phyloP scores from a whole-genome alignment of 2,888 invertebrate genomes.

The Halocaridina rubra region DNA sequence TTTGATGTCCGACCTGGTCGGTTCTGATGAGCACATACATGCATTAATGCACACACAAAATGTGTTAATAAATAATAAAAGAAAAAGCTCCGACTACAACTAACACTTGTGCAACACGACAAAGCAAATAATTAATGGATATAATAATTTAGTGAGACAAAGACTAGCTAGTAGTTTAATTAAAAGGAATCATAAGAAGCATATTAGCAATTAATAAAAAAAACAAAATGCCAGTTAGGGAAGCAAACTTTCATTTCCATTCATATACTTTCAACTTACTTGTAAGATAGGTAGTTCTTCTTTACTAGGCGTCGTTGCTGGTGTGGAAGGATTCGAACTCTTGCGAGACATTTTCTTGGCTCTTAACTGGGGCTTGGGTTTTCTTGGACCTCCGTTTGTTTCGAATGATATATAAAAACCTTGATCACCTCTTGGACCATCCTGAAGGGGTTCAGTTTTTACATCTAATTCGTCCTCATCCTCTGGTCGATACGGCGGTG shows the following conservation, averaged over 20 bases:
- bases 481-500: slow-evolving; percentile 62
- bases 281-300: slow-evolving; percentile 59
- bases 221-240: not conserved
- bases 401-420: slow-evolving; percentile 93
- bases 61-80: not conserved
- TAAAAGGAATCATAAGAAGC: not conserved
- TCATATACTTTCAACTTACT: slow-evolving; percentile 33
- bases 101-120: not conserved
- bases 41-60: slow-evolving; percentile 43
- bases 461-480: slow-evolving; percentile 42
- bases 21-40: slow-evolving; percentile 51
- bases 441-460: slow-evolving; percentile 65
- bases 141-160: not conserved
- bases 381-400: slow-evolving; percentile 81
- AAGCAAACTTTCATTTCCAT: not conserved
- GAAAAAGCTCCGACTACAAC: not conserved
- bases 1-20: slow-evolving; percentile 57
- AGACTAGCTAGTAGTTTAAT: not conserved
- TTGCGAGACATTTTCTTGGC: slow-evolving; percentile 63
- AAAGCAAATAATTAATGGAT: not conserved
- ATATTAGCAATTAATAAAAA: not conserved
- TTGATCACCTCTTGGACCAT: slow-evolving; percentile 73
- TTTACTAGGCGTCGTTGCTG: slow-evolving; percentile 58
- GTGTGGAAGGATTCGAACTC: slow-evolving; percentile 63
- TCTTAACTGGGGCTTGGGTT: slow-evolving; percentile 88